Evolutionary conservation across 1,140 invertebrate genomes (phyloP).

Genomic region (Parapsyche elsis): DNA sequence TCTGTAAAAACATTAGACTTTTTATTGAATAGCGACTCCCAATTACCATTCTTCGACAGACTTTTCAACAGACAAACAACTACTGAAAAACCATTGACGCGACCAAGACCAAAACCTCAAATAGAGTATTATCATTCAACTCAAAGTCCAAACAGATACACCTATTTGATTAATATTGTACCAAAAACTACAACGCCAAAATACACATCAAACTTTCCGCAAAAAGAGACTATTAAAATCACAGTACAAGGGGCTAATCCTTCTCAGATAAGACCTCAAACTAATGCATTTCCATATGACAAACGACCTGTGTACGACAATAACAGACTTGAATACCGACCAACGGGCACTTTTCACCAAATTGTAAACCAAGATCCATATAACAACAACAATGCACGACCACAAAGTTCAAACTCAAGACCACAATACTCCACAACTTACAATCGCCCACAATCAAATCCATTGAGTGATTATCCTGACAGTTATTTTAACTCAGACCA

Average conservation of each 20-base stretch:
- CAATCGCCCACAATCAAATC: slow-evolving; percentile 23
- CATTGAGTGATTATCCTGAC: slow-evolving; percentile 6
- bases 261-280: slow-evolving; percentile 27
- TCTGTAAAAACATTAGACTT: slow-evolving; percentile 50
- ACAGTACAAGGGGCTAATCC: slow-evolving; percentile 51
- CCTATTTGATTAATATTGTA: slow-evolving; percentile 55
- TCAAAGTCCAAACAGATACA: slow-evolving; percentile 44
- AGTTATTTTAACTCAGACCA: slow-evolving; percentile 32
- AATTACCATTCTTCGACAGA: slow-evolving; percentile 49
- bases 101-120: slow-evolving; percentile 48
- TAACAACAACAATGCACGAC: slow-evolving; percentile 36
- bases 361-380: slow-evolving; percentile 21
- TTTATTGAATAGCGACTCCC: slow-evolving; percentile 44
- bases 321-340: slow-evolving; percentile 53
- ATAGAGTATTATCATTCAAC: slow-evolving; percentile 44
- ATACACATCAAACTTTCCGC: slow-evolving; percentile 40
- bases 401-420: slow-evolving; percentile 41
- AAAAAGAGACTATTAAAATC: slow-evolving; percentile 53
- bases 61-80: slow-evolving; percentile 45
- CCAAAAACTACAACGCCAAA: slow-evolving; percentile 53
- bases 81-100: slow-evolving; percentile 29
- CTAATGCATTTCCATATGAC: slow-evolving; percentile 43
- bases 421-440: slow-evolving; percentile 38
- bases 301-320: slow-evolving; percentile 54
- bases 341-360: slow-evolving; percentile 18